These are phyloP conservation scores for Eupsittula cactorum DNA, from an alignment of 2,113 vertebrate species.

Conservation along the genomic window DNA sequence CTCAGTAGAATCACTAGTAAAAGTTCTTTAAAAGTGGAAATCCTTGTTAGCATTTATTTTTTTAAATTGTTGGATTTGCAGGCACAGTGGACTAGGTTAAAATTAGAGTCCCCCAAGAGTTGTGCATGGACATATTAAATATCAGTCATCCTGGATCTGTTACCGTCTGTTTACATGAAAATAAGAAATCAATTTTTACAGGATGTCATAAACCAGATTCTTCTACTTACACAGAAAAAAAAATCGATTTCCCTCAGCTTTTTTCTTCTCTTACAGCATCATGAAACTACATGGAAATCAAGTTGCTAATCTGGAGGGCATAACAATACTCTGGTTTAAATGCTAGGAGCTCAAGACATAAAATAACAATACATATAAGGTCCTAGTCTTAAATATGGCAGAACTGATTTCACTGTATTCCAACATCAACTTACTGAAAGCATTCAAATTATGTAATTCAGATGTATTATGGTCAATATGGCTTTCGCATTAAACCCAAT, in stretches of 20 bases:
- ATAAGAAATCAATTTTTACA: background rate
- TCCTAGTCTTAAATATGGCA: background rate
- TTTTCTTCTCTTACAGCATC: background rate
- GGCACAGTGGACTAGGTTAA: background rate
- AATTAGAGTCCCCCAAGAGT: background rate
- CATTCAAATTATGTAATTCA: background rate
- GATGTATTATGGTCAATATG: background rate
- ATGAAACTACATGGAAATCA: background rate
- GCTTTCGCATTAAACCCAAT: background rate
- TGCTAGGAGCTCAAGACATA: background rate
- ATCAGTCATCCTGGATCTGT: background rate
- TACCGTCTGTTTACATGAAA: constrained; percentile 6
- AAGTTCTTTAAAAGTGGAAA: background rate
- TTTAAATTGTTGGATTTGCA: background rate
- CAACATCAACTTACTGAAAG: background rate
- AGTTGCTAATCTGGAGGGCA: background rate
- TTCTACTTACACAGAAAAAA: background rate
- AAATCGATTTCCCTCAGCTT: background rate
- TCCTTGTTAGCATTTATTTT: background rate
- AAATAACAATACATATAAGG: background rate
- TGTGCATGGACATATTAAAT: background rate
- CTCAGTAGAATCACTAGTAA: background rate
- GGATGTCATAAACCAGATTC: background rate
- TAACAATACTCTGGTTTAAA: background rate
- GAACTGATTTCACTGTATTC: background rate